phyloP scores from a whole-genome alignment of 1,140 invertebrate genomes.

The Asobara japonica region DNA sequence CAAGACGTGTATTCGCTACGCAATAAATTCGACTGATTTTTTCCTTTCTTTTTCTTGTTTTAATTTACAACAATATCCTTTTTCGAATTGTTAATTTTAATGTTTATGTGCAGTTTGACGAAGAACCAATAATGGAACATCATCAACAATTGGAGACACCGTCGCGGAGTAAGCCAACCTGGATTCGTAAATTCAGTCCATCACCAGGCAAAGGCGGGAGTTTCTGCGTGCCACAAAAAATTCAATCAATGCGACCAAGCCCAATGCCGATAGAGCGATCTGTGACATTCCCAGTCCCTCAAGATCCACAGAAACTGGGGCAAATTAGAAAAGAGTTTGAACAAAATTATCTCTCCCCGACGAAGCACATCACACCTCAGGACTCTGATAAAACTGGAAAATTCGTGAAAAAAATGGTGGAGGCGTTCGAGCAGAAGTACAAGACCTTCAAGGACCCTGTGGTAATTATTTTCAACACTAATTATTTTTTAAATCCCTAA shows the following conservation, averaged over 20 bases:
- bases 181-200: constrained; percentile 20
- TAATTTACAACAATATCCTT: no score
- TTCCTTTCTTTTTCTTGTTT: no score
- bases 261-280: not conserved
- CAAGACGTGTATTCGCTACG: no score
- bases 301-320: constrained; percentile 35
- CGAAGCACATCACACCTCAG: not conserved
- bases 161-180: constrained; percentile 7
- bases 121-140: not conserved
- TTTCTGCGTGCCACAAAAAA: not conserved
- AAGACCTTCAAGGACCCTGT: not conserved
- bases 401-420: constrained; percentile 51
- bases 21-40: no score
- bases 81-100: no score
- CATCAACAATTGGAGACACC: not conserved
- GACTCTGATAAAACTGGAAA: constrained; percentile 9
- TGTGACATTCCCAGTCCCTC: not conserved
- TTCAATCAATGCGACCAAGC: not conserved
- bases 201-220: constrained; percentile 18
- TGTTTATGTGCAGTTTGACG: not conserved
- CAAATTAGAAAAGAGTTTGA: constrained; percentile 46
- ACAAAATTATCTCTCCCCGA: constrained; percentile 32
- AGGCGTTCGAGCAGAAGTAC: constrained; percentile 46
- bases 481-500: no score
- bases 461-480: not conserved